Conservation (phyloP, 2,888 invertebrate species). For the Sarcophaga rosellei region DNA sequence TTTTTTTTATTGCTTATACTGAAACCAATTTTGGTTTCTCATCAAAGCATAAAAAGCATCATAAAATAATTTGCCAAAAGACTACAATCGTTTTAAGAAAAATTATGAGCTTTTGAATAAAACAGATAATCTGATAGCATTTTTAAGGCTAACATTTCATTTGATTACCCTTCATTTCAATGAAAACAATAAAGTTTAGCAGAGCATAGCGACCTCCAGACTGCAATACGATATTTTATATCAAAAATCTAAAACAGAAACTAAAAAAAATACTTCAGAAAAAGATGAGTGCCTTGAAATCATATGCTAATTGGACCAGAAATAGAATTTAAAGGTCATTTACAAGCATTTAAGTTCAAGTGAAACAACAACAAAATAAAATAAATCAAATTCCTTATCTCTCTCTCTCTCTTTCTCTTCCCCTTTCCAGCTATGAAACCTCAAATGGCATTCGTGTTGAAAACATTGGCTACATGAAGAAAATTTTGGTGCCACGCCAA, state of each 20-base stretch:
- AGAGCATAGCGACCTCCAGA: constrained; percentile 26
- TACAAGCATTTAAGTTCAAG: background rate
- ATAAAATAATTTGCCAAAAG: too few species aligned
- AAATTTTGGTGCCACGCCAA: constrained; percentile 82
- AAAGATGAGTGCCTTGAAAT: background rate
- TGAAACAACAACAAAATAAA: background rate
- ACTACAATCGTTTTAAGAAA: too few species aligned
- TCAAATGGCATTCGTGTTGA: constrained; percentile 90
- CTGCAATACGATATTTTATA: background rate
- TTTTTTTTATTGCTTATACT: too few species aligned
- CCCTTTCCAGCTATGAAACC: constrained; percentile 86
- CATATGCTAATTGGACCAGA: background rate
- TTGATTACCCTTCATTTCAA: background rate
- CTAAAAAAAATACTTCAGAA: background rate
- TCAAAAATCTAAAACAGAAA: background rate
- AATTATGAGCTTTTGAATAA: background rate
- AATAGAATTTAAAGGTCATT: background rate
- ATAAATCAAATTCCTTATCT: background rate
- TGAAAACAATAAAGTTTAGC: background rate
- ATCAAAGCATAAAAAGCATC: too few species aligned
- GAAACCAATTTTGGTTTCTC: too few species aligned
- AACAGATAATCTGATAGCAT: background rate
- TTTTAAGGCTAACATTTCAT: background rate
- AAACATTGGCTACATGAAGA: constrained; percentile 87
- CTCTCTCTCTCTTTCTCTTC: background rate